phyloP scores from a whole-genome alignment of 2,888 invertebrate genomes.

The Serripes groenlandicus region DNA sequence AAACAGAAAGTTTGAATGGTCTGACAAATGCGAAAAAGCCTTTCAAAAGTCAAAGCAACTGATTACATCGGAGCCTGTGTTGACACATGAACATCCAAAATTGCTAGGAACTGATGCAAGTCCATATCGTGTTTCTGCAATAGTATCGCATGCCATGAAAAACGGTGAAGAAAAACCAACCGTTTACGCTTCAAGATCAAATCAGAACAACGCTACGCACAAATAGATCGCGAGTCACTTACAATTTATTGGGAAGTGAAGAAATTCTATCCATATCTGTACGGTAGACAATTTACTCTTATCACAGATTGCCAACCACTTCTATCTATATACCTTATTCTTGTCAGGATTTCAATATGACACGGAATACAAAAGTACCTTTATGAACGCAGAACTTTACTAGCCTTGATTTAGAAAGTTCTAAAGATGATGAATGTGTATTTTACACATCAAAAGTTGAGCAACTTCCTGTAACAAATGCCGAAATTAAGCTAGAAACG shows the following conservation, averaged over 20 bases:
- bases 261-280: slow-evolving; percentile 6
- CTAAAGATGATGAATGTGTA: slow-evolving; percentile 23
- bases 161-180: slow-evolving; percentile 13
- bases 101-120: not conserved
- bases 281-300: not conserved
- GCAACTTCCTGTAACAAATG: slow-evolving; percentile 51
- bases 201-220: not conserved
- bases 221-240: slow-evolving; percentile 54
- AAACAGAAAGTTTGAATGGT: slow-evolving; percentile 4
- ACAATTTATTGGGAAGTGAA: slow-evolving; percentile 42
- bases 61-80: slow-evolving; percentile 9
- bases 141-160: not conserved
- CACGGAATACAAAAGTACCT: slow-evolving; percentile 77
- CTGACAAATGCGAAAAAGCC: not conserved
- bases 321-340: not conserved
- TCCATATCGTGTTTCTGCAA: not conserved
- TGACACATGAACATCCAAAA: not conserved
- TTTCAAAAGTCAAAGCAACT: not conserved
- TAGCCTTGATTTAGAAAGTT: not conserved
- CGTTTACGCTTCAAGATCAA: not conserved
- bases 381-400: too few relatives aligned
- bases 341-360: slow-evolving; percentile 82
- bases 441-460: slow-evolving; percentile 45
- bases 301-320: slow-evolving; percentile 14
- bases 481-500: slow-evolving; percentile 45